Evolutionary conservation across 2,888 invertebrate species (phyloP).

Genomic region (Rhagophthalmus giganteus): DNA sequence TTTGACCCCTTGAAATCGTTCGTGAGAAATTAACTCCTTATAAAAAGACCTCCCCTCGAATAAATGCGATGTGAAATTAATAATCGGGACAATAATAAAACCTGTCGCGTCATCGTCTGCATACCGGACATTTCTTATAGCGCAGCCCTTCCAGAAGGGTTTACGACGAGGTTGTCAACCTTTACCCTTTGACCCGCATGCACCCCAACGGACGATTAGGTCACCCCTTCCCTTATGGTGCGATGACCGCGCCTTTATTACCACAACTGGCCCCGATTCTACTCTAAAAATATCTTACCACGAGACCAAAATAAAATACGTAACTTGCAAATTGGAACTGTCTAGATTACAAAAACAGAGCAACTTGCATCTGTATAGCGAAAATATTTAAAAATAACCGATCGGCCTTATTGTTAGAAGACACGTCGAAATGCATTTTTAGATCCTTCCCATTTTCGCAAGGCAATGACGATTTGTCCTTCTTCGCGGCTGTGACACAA

Average conservation of each 20-base stretch:
- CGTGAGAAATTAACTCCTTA: conserved; percentile 17
- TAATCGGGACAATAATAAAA: conserved; percentile 24
- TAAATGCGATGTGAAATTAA: conserved; percentile 21
- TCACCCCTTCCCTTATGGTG: conserved; percentile 25
- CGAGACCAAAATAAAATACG: conserved; percentile 27
- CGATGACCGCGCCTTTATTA: conserved; percentile 30
- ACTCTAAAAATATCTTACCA: conserved; percentile 27
- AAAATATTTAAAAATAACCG: conserved; percentile 25
- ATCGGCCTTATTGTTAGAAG: no score
- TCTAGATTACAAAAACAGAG: conserved; percentile 22
- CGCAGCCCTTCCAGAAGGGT: conserved; percentile 14
- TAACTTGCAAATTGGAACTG: conserved; percentile 22
- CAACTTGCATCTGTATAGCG: conserved; percentile 11
- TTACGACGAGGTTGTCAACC: conserved; percentile 16
- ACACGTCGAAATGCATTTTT: no score
- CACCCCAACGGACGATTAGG: conserved; percentile 29
- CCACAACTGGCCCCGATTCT: conserved; percentile 27
- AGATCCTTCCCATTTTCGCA: no score
- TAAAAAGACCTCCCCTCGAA: background rate
- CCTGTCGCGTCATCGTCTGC: conserved; percentile 26
- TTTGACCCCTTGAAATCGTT: conserved; percentile 2
- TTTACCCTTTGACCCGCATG: conserved; percentile 27
- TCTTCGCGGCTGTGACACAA: no score
- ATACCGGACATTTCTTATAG: conserved; percentile 22
- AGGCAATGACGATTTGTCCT: no score